Evolutionary conservation across 2,797 vertebrate species (phyloP).

Genomic region (Schizothorax lantsangensis): DNA sequence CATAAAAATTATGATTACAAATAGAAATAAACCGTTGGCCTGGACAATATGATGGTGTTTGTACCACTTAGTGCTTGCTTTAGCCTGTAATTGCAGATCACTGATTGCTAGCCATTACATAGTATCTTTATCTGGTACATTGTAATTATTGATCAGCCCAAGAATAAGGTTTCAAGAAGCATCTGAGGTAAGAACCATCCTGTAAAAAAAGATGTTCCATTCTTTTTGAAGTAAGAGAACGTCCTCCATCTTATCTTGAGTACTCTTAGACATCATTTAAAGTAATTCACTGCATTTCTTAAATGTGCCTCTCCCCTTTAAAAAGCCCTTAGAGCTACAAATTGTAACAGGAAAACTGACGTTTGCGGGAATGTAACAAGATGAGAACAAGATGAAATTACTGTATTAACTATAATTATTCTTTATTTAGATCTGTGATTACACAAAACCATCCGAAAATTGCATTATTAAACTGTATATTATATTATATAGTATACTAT

Average conservation of each 20-base stretch:
- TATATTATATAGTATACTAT: not conserved
- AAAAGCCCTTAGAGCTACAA: not conserved
- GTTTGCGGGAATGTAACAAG: not conserved
- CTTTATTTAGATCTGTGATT: not conserved
- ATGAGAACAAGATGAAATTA: not conserved
- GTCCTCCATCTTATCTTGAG: constrained; percentile 34
- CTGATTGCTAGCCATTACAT: constrained; percentile 34
- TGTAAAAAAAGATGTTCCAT: constrained; percentile 28
- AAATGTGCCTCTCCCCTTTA: constrained; percentile 30
- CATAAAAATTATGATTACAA: not conserved
- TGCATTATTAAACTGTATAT: not conserved
- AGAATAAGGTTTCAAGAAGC: constrained; percentile 35
- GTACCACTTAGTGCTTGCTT: constrained; percentile 9
- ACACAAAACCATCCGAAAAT: not conserved
- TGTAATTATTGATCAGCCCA: constrained; percentile 32
- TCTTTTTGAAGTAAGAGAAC: constrained; percentile 33
- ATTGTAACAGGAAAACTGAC: not conserved
- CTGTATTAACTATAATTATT: not conserved
- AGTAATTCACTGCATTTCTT: constrained; percentile 31
- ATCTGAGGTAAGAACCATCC: constrained; percentile 17
- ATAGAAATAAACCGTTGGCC: not conserved
- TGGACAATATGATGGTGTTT: constrained; percentile 8
- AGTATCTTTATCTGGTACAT: not conserved
- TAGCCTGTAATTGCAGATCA: constrained; percentile 15
- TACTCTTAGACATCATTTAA: constrained; percentile 41